A percentile compares a stretch with the other conserved stretches of the same genome.
Conservation (phyloP, 2,113 vertebrate genomes). For the Phylloscopus trochiloides region DNA sequence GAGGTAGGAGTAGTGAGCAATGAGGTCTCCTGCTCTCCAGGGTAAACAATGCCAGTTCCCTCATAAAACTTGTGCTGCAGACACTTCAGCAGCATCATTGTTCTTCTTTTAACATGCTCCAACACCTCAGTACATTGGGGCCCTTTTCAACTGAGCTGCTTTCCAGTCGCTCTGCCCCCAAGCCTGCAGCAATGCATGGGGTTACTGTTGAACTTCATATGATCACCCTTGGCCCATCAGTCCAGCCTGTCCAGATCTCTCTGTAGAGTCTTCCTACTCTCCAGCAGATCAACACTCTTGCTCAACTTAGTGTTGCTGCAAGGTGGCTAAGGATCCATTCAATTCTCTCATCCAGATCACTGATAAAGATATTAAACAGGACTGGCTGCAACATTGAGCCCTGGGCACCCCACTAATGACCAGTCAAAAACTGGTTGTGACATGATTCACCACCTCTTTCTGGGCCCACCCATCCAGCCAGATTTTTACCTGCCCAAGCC, state of each 20-base stretch:
- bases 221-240: accelerated
- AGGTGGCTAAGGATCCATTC: not conserved
- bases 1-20: accelerated
- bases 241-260: not conserved
- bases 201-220: not conserved
- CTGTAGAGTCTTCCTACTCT: not conserved
- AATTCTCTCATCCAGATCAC: not conserved
- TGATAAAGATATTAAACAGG: not conserved
- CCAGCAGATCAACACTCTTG: not conserved
- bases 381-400: not conserved
- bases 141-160: not conserved
- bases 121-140: not conserved
- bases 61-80: not conserved
- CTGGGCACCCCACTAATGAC: not conserved
- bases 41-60: not conserved
- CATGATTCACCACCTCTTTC: not conserved
- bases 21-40: no score
- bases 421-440: not conserved
- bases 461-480: not conserved
- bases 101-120: not conserved
- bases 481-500: not conserved
- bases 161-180: not conserved
- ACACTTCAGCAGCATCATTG: not conserved
- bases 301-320: not conserved
- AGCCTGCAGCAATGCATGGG: accelerated